Conservation (phyloP, 2,113 vertebrate genomes). For the Larimichthys polyactis region DNA sequence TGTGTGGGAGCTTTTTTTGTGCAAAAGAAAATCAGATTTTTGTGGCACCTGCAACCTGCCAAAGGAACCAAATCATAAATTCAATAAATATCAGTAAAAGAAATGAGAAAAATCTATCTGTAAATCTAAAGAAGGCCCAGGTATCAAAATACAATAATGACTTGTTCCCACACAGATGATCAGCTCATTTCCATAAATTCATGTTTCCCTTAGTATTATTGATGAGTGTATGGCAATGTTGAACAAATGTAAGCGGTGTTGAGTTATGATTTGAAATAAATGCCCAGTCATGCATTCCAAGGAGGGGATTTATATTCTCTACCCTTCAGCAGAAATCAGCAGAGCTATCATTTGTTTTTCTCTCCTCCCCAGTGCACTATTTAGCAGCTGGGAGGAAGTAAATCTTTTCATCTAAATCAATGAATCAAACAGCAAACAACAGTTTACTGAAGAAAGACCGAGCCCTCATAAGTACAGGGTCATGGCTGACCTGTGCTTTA, state of each 20-base stretch:
- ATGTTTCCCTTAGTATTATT: constrained; percentile 59
- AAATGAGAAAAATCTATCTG: constrained; percentile 32
- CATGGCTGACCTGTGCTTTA: neutral
- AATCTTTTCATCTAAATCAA: constrained; percentile 74
- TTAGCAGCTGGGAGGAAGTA: constrained; percentile 76
- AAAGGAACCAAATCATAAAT: constrained; percentile 25
- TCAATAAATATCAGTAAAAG: constrained; percentile 35
- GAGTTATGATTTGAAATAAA: constrained; percentile 75
- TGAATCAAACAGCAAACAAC: constrained; percentile 71
- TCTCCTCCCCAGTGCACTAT: constrained; percentile 65
- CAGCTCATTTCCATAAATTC: constrained; percentile 67
- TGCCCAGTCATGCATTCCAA: constrained; percentile 69
- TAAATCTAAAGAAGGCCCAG: constrained; percentile 43
- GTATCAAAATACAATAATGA: constrained; percentile 59
- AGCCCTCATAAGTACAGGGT: constrained; percentile 23
- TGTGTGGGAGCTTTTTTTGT: neutral
- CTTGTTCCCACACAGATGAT: constrained; percentile 64
- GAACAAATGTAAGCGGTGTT: constrained; percentile 67
- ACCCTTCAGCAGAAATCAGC: constrained; percentile 78
- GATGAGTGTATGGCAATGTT: constrained; percentile 61
- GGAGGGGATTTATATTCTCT: constrained; percentile 71
- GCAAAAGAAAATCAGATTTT: constrained; percentile 17
- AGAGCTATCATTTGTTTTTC: constrained; percentile 71
- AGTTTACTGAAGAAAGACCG: constrained; percentile 47
- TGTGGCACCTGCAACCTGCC: constrained; percentile 22